Conservation (phyloP, 2,113 vertebrate species). For the Seriola aureovittata region DNA sequence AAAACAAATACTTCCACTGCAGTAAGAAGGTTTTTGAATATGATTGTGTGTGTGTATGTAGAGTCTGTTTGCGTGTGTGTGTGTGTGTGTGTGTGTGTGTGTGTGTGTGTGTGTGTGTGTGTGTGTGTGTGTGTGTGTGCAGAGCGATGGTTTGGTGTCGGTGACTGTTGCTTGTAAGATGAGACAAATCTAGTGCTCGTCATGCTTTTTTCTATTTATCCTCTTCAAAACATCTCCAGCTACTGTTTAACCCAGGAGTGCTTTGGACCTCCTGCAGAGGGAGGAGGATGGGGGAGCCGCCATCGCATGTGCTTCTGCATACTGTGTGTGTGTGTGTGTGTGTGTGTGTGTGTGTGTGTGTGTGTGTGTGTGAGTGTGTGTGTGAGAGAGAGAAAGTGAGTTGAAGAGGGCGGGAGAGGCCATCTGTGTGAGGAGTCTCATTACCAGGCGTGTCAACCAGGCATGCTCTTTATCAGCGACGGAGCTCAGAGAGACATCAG, state of each 20-base stretch:
- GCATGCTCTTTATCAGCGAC: conserved; percentile 73
- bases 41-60: neutral
- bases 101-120: neutral
- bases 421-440: conserved; percentile 79
- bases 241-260: conserved; percentile 66
- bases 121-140: neutral
- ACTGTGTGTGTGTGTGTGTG: conserved; percentile 15
- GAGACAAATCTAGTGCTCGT: conserved; percentile 43
- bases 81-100: conserved; percentile 9
- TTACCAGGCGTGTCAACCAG: conserved; percentile 79
- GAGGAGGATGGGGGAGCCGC: too few species aligned
- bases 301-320: too few species aligned
- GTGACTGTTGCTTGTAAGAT: conserved; percentile 37
- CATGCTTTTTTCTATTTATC: conserved; percentile 51
- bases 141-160: neutral
- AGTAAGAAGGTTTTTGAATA: conserved; percentile 3
- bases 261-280: conserved; percentile 23
- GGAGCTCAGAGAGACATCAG: conserved; percentile 68
- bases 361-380: conserved; percentile 35
- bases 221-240: conserved; percentile 53
- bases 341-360: conserved; percentile 18
- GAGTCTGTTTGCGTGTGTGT: neutral
- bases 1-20: neutral
- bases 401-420: conserved; percentile 64
- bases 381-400: conserved; percentile 30